phyloP scores from a whole-genome alignment of 2,888 invertebrate genomes.

The Eupithecia tripunctaria region DNA sequence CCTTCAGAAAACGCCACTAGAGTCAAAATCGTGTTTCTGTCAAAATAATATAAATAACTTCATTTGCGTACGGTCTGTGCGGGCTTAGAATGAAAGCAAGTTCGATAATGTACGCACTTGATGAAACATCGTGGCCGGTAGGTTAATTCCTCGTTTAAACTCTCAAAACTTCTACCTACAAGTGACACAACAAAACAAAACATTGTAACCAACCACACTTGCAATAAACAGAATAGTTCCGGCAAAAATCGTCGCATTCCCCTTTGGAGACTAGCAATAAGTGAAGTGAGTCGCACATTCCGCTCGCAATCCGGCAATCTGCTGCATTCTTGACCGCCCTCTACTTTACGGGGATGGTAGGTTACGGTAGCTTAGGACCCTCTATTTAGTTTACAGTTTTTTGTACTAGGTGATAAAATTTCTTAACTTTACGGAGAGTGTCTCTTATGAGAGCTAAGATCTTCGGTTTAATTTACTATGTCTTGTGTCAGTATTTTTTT shows the following conservation, averaged over 20 bases:
- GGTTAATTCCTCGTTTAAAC: too few relatives aligned
- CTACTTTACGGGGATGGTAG: background rate
- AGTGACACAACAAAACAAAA: constrained; percentile 13
- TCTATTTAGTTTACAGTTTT: background rate
- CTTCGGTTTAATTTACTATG: too few relatives aligned
- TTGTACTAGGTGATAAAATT: background rate
- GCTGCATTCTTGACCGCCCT: constrained; percentile 63
- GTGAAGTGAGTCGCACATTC: constrained; percentile 72
- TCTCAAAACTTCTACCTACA: background rate
- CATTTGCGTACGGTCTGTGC: too few relatives aligned
- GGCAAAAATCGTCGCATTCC: constrained; percentile 74
- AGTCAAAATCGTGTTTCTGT: too few relatives aligned
- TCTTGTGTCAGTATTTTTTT: background rate
- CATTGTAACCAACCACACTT: constrained; percentile 14
- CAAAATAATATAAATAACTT: too few relatives aligned
- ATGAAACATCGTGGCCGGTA: too few relatives aligned
- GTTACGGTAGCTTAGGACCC: background rate
- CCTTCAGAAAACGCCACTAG: too few relatives aligned
- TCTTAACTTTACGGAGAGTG: background rate
- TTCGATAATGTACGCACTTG: too few relatives aligned
- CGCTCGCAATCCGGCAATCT: constrained; percentile 74
- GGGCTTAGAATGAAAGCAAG: too few relatives aligned
- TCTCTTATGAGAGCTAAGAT: too few relatives aligned
- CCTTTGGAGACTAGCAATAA: constrained; percentile 77
- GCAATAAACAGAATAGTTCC: constrained; percentile 42